Evolutionary conservation across 1,140 invertebrate species (phyloP), one percentile per base, ranked within the genome.

Genomic region (Coelopa frigida): DNA sequence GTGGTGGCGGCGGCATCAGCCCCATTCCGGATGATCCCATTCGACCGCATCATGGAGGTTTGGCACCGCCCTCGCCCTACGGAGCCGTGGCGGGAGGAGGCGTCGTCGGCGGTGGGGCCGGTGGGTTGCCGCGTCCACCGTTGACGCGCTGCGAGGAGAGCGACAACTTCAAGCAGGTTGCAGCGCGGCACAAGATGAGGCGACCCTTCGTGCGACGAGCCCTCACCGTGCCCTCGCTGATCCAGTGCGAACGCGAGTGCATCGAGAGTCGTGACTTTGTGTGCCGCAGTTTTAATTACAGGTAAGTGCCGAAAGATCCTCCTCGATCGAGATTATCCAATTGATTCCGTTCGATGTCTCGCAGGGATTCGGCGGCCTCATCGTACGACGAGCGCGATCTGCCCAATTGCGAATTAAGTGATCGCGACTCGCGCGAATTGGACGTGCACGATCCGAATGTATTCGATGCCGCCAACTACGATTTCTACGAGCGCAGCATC

Each of bases 381-480:
- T 21, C 55, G 49, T 85, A 79, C 49, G 81, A 79, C 6, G 78
- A 78, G 0, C 73, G 73, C 33, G 81, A 85, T 41, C 73, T 82
- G 27, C 87, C 91, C 50, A 94, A 94, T 59, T 94, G 89, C 61
- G 89, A 94, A 66, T 71, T 94, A 1, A 91, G 86, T 57, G 88
- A 92, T 55, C 77, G 87, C 40, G 88, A 91, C 61, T 84, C 86
- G 1, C 75, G 85, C 32, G 85, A 89, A 55, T 74, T 92, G 59
- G 87, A 92, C 58, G 77, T 88, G 33, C 84, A 83, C 14, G 89
- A 90, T 73, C 83, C 87, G 3, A 77, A 83, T 35, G 84, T 85
- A 59, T 93, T 92, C 60, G 89, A 93, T 57, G 81, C 80, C 11
- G 84, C 84, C 6, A 87, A 86, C 66, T 92, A 85, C 59, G 88